These are phyloP conservation scores for Pungitius pungitius DNA, from an alignment of 2,113 vertebrate species.

Conservation along the genomic window DNA sequence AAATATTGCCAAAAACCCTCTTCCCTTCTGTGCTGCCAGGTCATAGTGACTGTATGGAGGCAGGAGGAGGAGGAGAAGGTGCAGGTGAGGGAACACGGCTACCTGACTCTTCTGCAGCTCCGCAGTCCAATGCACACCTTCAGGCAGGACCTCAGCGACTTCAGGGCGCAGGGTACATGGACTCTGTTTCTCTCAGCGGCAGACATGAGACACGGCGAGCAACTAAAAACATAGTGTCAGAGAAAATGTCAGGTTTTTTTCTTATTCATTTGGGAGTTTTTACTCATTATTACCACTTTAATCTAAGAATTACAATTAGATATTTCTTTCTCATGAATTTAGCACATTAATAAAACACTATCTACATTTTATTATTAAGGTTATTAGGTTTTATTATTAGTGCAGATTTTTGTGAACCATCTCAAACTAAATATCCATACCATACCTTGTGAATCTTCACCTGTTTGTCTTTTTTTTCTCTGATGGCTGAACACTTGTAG, in stretches of 20 bases:
- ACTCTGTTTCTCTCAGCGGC: not conserved
- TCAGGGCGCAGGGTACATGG: slow-evolving; percentile 86
- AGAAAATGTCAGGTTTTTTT: not conserved
- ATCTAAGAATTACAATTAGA: not conserved
- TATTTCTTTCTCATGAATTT: not conserved
- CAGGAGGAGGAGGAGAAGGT: slow-evolving; percentile 83
- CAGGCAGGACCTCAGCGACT: slow-evolving; percentile 83
- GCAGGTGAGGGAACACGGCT: slow-evolving; percentile 86
- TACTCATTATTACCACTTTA: not conserved
- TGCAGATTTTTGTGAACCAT: too few species aligned
- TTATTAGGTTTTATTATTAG: too few species aligned
- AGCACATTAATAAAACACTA: not conserved
- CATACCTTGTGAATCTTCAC: not conserved
- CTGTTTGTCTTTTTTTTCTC: not conserved
- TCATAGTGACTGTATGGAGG: slow-evolving; percentile 88
- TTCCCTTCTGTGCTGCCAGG: slow-evolving; percentile 68
- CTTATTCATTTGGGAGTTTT: not conserved
- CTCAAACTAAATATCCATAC: not conserved
- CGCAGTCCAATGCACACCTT: slow-evolving; percentile 86
- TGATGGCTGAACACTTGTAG: not conserved
- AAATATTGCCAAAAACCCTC: not conserved
- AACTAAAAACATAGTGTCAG: too few species aligned
- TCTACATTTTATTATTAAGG: too few species aligned
- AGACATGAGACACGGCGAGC: not conserved
- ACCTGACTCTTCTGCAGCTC: slow-evolving; percentile 86